These are phyloP conservation scores for Cantharis flavilabris DNA, from an alignment of 2,888 invertebrate genomes.

Conservation along the genomic window DNA sequence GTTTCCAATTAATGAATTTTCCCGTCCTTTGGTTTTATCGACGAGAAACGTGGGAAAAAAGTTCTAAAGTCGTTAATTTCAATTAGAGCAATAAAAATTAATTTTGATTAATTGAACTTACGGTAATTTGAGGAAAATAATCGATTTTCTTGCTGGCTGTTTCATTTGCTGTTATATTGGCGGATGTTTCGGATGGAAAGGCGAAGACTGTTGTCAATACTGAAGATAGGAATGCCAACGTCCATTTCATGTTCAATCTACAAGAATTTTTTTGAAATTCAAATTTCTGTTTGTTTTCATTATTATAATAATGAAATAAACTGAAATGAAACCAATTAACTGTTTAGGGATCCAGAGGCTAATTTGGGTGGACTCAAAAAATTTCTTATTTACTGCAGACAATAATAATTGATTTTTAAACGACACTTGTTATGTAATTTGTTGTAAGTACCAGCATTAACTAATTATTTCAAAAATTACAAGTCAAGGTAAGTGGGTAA, in stretches of 20 bases:
- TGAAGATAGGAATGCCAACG: neutral
- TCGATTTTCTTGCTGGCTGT: neutral
- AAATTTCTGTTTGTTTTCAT: no score
- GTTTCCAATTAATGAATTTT: slow-evolving; percentile 44
- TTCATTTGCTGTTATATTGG: neutral
- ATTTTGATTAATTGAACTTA: neutral
- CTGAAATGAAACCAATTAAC: no score
- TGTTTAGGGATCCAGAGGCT: no score
- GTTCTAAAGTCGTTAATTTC: neutral
- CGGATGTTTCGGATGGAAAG: neutral
- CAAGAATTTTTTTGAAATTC: no score
- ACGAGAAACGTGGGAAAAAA: slow-evolving; percentile 2
- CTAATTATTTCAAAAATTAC: neutral
- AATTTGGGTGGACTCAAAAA: no score
- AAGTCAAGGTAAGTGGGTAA: neutral
- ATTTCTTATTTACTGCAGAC: no score
- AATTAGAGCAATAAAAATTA: neutral
- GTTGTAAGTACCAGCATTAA: neutral
- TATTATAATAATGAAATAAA: no score
- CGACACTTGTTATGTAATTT: neutral
- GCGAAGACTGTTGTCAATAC: neutral
- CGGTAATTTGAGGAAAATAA: neutral
- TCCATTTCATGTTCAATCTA: neutral
- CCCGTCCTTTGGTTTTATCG: slow-evolving; percentile 40
- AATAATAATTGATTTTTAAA: neutral